A percentile compares a stretch with the other conserved stretches of the same genome.
phyloP scores from a whole-genome alignment of 2,888 invertebrate genomes.

The Drosophila barbarae region DNA sequence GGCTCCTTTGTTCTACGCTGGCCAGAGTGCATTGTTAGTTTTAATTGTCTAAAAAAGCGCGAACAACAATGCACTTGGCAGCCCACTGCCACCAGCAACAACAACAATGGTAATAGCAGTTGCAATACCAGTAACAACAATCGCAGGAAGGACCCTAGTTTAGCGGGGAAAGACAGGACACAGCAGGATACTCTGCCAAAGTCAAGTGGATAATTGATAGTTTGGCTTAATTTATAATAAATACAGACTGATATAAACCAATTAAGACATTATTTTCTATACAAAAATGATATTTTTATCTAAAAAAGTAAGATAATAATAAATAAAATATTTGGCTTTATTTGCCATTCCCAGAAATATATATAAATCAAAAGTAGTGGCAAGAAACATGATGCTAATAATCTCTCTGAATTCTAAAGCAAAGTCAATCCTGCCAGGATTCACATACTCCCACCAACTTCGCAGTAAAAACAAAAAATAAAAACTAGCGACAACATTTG shows the following conservation, averaged over 20 bases:
- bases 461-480: conserved; percentile 1
- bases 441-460: background rate
- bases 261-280: too few relatives aligned
- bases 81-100: conserved; percentile 32
- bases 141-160: conserved; percentile 10
- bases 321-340: too few relatives aligned
- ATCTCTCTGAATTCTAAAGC: background rate
- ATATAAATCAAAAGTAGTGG: background rate
- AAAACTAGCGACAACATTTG: conserved; percentile 53
- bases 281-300: too few relatives aligned
- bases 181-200: conserved; percentile 15
- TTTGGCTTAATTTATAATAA: background rate
- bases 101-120: conserved; percentile 11
- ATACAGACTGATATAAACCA: too few relatives aligned
- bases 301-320: too few relatives aligned
- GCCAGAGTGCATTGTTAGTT: conserved; percentile 63
- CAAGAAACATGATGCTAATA: background rate
- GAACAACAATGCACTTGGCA: conserved; percentile 55
- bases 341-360: background rate
- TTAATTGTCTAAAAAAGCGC: conserved; percentile 74
- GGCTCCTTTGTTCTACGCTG: conserved; percentile 60
- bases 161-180: background rate
- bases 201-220: conserved; percentile 6
- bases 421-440: background rate
- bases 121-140: conserved; percentile 31